Base-by-base conservation (phyloP, 2,888 invertebrate species). In the Polydrusus pterygomalis region DNA sequence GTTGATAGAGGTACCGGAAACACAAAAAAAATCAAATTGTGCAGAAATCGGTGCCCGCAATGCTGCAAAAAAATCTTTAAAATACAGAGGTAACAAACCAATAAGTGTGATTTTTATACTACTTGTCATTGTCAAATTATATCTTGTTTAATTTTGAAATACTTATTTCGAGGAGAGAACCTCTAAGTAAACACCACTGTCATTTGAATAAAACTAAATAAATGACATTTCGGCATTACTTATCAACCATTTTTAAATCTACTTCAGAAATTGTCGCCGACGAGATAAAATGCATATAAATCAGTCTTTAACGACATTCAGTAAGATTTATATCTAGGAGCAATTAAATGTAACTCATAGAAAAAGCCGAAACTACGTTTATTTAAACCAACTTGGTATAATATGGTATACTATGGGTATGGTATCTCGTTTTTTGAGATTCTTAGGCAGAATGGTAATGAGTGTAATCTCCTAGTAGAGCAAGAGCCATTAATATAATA, bases 331-430 rank as follows among this genome's bases (percentile, higher is more conserved):
- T 72, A 72, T 72, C 72, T 51, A 18, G 18, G 0, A 64, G 72
- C 72, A 72, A 72, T 72, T 72, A 72, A 72, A 72, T 60, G 60
- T 51, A 62, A 70, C 62, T 60, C 60, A 60, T 58, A 58, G 69
- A 58, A 69, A 69, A 69, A 43, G 58, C 69, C 47, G 69, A 60
- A 69, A 34, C 56, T 49, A 20, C 54, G 51, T 65, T 51, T 54
- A 67, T 67, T 65, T 67, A n/a, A 65, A 51, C 51, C n/a, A 54
- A 67, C 34, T 51, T 18, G 51, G 67, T 67, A 38, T n/a, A n/a
- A n/a, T 67, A 64, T 64, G 47, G 64, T 20, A 56, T 56, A 15
- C 17, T 9, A 8, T 17, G 2, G 5, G 2, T 47, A 47, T 47
- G 2, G n/a, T 9, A 9, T 17, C 7, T 47, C 17, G 15, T 56